Evolutionary conservation across 1,140 invertebrate genomes (phyloP).

Genomic region (Listronotus oregonensis): DNA sequence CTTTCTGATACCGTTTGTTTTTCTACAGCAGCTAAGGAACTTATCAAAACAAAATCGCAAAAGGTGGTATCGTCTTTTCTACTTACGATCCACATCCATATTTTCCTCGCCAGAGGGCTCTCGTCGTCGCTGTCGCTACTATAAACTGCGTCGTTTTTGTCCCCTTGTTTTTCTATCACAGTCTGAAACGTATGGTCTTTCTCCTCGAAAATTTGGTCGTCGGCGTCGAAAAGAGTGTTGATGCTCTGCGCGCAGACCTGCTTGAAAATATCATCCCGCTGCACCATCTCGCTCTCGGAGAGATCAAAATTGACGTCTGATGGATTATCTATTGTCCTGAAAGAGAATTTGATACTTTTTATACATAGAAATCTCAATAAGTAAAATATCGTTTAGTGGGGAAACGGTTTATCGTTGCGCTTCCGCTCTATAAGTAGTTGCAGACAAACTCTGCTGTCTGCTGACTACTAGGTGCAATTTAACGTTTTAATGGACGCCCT

Average conservation of each 20-base stretch:
- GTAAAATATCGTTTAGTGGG: no score
- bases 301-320: constrained; percentile 61
- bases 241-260: constrained; percentile 60
- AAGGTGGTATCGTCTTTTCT: no score
- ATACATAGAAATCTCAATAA: no score
- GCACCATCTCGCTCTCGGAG: constrained; percentile 56
- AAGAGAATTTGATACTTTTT: constrained; percentile 15
- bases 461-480: no score
- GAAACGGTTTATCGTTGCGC: no score
- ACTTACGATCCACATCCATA: constrained; percentile 53
- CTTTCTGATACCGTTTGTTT: no score
- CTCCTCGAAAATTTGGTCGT: constrained; percentile 61
- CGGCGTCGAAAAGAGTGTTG: constrained; percentile 60
- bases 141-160: constrained; percentile 46
- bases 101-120: constrained; percentile 40
- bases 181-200: constrained; percentile 58
- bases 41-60: no score
- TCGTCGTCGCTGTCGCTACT: constrained; percentile 52
- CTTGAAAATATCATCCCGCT: constrained; percentile 62
- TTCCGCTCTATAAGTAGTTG: no score
- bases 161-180: constrained; percentile 57
- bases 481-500: no score
- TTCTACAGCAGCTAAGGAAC: no score
- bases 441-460: no score
- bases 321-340: constrained; percentile 57